Base-by-base conservation (phyloP, 2,888 invertebrate species). In the Trissoscelio sp. region DNA sequence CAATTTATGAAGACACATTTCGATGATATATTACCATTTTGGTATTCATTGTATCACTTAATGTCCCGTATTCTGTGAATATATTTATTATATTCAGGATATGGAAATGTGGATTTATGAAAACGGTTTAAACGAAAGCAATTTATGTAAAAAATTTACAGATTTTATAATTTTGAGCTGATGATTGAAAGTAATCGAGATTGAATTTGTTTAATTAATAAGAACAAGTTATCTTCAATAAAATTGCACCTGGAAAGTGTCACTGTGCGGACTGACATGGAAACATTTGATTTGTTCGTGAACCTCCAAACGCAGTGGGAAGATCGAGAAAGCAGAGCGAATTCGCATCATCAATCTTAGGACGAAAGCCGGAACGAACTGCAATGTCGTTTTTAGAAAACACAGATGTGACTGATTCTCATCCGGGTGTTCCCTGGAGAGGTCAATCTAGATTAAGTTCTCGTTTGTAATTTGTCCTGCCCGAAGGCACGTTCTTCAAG, bases 381-480 rank as follows among this genome's bases (percentile, higher is more conserved):
- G 86, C 87, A 84, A 86, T 87, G 85, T 86, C 85, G 87, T 84
- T 85, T 88, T 85, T 85, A 82, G 85, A 86, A 88, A 87, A 89
- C 90, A 89, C 91, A 91, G 91, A 91, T 91, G 91, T 88, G 91
- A 91, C 91, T 91, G 91, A 91, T 91, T 89, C 87, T 88, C 87
- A 87, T 87, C 84, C 87, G 84, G 75, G 81, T 57, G 85, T 86
- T 88, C 91, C 90, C 91, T 83, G 73, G 91, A 89, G 91, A 85
- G 87, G 87, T 83, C 83, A 84, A 85, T 79, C 87, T 88, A 89
- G 89, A 90, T 91, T 89, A 89, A 89, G 88, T 89, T 86, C 84
- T 83, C 85, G 85, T 82, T 84, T 85, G 89, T 88, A 88, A 90
- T 90, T 89, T 88, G 87, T 89, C 57, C 78, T 57, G 57, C 42